These are phyloP conservation scores for Typhlomys cinereus DNA, from an alignment of 2,113 vertebrate genomes.

Conservation along the genomic window DNA sequence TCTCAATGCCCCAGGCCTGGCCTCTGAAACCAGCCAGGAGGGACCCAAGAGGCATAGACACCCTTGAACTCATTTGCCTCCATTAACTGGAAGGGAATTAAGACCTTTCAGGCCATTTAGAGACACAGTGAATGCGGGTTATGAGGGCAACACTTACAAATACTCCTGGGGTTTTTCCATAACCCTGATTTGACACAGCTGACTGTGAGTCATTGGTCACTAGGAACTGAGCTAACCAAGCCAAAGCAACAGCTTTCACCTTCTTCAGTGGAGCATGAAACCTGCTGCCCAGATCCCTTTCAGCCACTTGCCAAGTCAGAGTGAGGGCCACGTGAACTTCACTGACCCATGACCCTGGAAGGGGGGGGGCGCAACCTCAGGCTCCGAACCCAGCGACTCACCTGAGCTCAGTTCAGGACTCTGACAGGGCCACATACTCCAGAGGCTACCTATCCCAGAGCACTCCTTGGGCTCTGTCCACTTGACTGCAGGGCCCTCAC, in stretches of 20 bases:
- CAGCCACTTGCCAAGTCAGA: neutral
- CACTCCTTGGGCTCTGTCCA: too few species aligned
- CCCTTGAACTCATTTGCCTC: neutral
- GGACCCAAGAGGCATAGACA: neutral
- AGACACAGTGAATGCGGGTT: neutral
- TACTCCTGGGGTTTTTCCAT: slow-evolving; percentile 52
- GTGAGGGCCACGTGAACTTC: too few species aligned
- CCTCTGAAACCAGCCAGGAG: neutral
- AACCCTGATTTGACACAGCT: neutral
- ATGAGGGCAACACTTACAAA: neutral
- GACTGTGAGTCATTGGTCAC: neutral
- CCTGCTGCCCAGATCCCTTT: neutral
- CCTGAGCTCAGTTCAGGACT: too few species aligned
- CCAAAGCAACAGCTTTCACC: neutral
- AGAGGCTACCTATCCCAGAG: too few species aligned
- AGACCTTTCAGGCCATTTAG: neutral
- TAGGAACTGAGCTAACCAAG: neutral
- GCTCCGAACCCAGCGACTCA: too few species aligned
- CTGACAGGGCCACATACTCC: too few species aligned
- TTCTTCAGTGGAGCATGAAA: neutral
- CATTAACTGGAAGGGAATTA: neutral
- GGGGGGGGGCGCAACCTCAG: too few species aligned
- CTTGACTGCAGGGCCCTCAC: neutral
- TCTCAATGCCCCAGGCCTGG: too few species aligned
- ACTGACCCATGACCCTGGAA: too few species aligned